Evolutionary conservation across 2,797 vertebrate genomes (phyloP).

Genomic region (Phalloptychus januarius): DNA sequence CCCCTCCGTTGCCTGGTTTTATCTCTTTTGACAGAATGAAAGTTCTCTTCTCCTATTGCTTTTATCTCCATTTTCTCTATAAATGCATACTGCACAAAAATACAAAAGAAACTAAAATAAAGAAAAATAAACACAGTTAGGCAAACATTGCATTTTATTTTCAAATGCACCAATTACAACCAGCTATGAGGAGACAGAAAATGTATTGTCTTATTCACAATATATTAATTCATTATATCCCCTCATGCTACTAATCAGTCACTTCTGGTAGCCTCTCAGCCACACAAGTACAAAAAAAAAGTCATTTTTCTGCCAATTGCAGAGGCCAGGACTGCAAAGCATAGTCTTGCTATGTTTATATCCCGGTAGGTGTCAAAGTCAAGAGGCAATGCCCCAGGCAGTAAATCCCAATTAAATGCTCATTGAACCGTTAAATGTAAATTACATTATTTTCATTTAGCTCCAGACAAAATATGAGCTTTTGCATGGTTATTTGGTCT

Average conservation of each 20-base stretch:
- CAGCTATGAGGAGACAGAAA: not conserved
- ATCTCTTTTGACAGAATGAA: not conserved
- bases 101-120: not conserved
- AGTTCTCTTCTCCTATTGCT: not conserved
- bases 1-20: not conserved
- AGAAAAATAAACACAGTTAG: not conserved
- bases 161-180: not conserved
- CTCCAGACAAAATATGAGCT: not conserved
- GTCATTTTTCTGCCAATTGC: not conserved
- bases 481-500: not conserved
- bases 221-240: not conserved
- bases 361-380: not conserved
- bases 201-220: not conserved
- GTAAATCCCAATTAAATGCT: slow-evolving; percentile 8
- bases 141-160: not conserved
- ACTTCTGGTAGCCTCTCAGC: not conserved
- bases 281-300: not conserved
- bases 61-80: not conserved
- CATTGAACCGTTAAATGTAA: not conserved
- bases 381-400: slow-evolving; percentile 14
- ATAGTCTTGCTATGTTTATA: not conserved
- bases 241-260: not conserved
- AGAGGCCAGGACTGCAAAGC: not conserved
- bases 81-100: not conserved
- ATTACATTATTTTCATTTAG: not conserved